These are phyloP conservation scores for Apotomis capreana DNA, from an alignment of 2,888 invertebrate species.

Conservation along the genomic window DNA sequence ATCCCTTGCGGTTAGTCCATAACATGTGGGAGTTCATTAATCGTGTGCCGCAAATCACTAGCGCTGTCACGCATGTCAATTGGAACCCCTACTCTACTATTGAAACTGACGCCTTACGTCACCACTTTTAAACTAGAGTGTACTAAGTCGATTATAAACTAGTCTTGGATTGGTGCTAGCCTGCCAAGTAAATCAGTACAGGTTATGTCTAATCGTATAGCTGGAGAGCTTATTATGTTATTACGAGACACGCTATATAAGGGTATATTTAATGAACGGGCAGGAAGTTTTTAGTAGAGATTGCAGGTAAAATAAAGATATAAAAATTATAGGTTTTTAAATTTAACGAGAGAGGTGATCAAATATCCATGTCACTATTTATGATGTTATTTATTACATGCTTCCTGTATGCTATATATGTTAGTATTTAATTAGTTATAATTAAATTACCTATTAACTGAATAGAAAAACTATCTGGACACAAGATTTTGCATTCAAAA, in stretches of 20 bases:
- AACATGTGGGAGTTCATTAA: conserved; percentile 25
- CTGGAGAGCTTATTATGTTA: conserved; percentile 25
- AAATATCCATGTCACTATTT: too few species aligned
- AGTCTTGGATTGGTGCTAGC: neutral
- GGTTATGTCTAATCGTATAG: conserved; percentile 22
- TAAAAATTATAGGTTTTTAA: too few species aligned
- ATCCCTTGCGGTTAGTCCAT: conserved; percentile 20
- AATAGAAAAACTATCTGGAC: too few species aligned
- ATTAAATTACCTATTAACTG: too few species aligned
- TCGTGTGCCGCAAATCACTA: conserved; percentile 21
- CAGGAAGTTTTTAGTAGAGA: conserved; percentile 19
- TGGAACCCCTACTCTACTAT: conserved; percentile 21
- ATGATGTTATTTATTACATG: too few species aligned
- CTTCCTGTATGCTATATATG: neutral
- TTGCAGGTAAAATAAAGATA: neutral
- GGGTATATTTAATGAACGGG: neutral
- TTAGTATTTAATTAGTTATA: too few species aligned
- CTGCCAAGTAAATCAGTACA: conserved; percentile 13
- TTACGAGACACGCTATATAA: conserved; percentile 31
- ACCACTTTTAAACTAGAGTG: neutral
- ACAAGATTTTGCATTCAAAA: too few species aligned
- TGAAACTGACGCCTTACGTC: conserved; percentile 18
- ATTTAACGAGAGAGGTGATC: too few species aligned
- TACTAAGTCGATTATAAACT: neutral
- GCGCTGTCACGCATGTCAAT: conserved; percentile 38